Conservation (phyloP, 2,797 vertebrate genomes). For the Sylvia borin region DNA sequence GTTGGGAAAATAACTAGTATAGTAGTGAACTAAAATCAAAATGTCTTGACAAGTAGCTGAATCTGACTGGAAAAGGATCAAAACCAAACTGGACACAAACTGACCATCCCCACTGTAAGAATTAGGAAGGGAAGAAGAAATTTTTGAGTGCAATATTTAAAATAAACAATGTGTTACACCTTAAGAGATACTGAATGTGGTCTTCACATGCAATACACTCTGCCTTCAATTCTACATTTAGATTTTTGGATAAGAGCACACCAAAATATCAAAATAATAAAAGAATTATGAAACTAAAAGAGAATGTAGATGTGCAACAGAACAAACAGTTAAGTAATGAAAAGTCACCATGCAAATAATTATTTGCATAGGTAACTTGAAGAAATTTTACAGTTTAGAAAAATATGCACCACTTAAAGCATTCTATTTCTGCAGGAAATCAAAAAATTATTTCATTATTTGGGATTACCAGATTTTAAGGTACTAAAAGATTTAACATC, state of each 20-base stretch:
- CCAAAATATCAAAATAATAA: neutral
- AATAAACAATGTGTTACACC: neutral
- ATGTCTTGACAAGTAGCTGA: neutral
- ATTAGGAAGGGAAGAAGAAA: neutral
- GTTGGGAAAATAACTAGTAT: neutral
- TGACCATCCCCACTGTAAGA: neutral
- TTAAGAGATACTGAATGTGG: neutral
- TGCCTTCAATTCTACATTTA: neutral
- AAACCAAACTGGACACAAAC: neutral
- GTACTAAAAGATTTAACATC: neutral
- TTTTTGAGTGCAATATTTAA: neutral
- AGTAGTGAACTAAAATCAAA: neutral
- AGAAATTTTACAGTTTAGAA: neutral
- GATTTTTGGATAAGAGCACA: neutral
- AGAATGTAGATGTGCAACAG: neutral
- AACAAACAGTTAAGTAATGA: neutral
- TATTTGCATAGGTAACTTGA: neutral
- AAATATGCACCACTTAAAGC: neutral
- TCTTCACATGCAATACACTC: neutral
- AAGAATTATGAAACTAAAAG: neutral
- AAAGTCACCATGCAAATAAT: neutral
- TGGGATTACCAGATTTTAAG: neutral
- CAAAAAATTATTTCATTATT: neutral
- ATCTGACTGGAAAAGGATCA: neutral
- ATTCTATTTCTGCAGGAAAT: neutral